Evolutionary conservation across 1,140 invertebrate species (phyloP).

Genomic region (Spodoptera frugiperda): DNA sequence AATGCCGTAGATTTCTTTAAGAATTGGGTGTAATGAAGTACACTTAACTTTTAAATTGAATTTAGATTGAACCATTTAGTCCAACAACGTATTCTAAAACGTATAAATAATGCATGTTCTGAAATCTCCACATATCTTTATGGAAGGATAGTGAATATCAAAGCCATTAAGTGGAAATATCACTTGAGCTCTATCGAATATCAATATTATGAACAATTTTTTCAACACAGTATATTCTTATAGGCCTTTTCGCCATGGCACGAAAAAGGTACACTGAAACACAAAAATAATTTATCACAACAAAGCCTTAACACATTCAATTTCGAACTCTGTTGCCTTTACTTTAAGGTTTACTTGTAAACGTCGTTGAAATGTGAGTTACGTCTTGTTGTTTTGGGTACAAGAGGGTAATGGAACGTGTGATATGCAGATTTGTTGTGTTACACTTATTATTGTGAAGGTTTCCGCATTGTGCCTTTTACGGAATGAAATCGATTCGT

Average conservation of each 20-base stretch:
- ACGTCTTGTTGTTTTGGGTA: conserved; percentile 38
- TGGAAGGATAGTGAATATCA: conserved; percentile 5
- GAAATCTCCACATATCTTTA: conserved; percentile 1
- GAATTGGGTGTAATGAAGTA: neutral
- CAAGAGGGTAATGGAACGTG: conserved; percentile 69
- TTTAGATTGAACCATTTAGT: neutral
- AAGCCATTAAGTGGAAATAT: conserved; percentile 26
- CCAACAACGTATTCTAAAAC: neutral
- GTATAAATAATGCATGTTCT: neutral
- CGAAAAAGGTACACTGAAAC: conserved; percentile 31
- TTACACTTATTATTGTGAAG: conserved; percentile 65
- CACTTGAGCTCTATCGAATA: conserved; percentile 44
- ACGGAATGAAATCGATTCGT: conserved; percentile 62
- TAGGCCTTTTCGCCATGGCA: conserved; percentile 41
- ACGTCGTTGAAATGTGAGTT: neutral
- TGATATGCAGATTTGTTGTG: conserved; percentile 71
- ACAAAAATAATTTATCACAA: conserved; percentile 42
- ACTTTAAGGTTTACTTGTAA: conserved; percentile 1
- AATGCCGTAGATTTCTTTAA: neutral
- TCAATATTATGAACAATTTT: conserved; percentile 37
- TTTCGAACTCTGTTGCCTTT: conserved; percentile 8
- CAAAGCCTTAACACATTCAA: conserved; percentile 20
- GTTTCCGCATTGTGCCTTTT: conserved; percentile 57
- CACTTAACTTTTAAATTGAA: neutral
- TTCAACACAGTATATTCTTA: conserved; percentile 22